phyloP scores from a whole-genome alignment of 2,888 invertebrate species.

The Fragum whitleyi region DNA sequence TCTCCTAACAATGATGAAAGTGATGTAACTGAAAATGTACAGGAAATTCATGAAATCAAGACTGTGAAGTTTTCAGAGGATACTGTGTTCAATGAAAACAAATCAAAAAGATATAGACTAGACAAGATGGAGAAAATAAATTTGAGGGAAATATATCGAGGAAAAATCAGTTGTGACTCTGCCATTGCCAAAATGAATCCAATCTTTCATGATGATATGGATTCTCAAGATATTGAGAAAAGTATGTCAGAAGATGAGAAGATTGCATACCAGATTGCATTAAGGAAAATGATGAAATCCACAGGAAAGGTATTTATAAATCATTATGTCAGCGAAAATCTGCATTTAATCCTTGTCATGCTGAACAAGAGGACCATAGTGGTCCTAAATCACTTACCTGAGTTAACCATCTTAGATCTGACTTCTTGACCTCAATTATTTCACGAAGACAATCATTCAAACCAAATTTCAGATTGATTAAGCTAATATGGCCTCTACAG shows the following conservation, averaged over 20 bases:
- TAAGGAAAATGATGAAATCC: conserved; percentile 52
- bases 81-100: conserved; percentile 76
- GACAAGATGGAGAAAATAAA: conserved; percentile 66
- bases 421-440: too few relatives aligned
- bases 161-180: conserved; percentile 61
- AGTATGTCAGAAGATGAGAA: conserved; percentile 71
- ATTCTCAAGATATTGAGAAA: conserved; percentile 33
- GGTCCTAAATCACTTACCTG: too few relatives aligned
- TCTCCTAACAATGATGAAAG: conserved; percentile 16
- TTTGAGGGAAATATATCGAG: conserved; percentile 67
- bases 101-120: conserved; percentile 70
- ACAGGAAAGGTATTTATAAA: conserved; percentile 42
- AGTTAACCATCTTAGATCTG: too few relatives aligned
- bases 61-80: conserved; percentile 75
- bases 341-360: neutral
- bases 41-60: conserved; percentile 68
- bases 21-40: conserved; percentile 24
- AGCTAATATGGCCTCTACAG: too few relatives aligned
- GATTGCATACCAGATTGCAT: conserved; percentile 51
- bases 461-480: too few relatives aligned
- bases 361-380: too few relatives aligned
- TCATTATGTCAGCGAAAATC: neutral
- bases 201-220: conserved; percentile 66
- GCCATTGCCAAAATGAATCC: conserved; percentile 72
- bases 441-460: too few relatives aligned